These are phyloP conservation scores for Melanotaenia maccullochi DNA, from an alignment of 2,797 vertebrate genomes.

Conservation along the genomic window DNA sequence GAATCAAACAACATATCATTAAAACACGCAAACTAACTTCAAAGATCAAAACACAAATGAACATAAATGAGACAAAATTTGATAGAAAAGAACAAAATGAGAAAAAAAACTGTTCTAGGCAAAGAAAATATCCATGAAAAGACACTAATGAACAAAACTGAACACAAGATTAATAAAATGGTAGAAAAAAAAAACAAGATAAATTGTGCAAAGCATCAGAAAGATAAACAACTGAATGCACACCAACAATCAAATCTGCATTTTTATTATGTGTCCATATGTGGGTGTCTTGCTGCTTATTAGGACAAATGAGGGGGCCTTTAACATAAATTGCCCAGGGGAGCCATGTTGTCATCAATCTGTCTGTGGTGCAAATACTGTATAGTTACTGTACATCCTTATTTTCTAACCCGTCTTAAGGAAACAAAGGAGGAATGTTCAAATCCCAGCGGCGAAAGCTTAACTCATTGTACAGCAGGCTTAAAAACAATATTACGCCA, in stretches of 20 bases:
- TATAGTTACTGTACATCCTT: not conserved
- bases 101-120: not conserved
- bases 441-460: slow-evolving; percentile 42
- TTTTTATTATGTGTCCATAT: not conserved
- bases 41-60: not conserved
- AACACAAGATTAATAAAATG: not conserved
- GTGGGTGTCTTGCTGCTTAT: not conserved
- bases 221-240: not conserved
- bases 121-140: not conserved
- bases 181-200: not conserved
- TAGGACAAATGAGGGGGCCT: not conserved
- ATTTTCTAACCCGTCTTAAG: not conserved
- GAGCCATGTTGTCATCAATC: not conserved
- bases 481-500: slow-evolving; percentile 61
- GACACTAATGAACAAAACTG: not conserved
- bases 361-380: not conserved
- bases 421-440: slow-evolving; percentile 49
- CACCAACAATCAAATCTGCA: not conserved
- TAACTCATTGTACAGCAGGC: slow-evolving; percentile 53
- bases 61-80: not conserved
- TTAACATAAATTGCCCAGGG: not conserved
- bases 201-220: not conserved
- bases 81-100: not conserved
- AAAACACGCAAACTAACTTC: not conserved
- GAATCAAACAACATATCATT: not conserved